Evolutionary conservation across 2,113 vertebrate genomes (phyloP).

Genomic region (Hydrolagus affinis): DNA sequence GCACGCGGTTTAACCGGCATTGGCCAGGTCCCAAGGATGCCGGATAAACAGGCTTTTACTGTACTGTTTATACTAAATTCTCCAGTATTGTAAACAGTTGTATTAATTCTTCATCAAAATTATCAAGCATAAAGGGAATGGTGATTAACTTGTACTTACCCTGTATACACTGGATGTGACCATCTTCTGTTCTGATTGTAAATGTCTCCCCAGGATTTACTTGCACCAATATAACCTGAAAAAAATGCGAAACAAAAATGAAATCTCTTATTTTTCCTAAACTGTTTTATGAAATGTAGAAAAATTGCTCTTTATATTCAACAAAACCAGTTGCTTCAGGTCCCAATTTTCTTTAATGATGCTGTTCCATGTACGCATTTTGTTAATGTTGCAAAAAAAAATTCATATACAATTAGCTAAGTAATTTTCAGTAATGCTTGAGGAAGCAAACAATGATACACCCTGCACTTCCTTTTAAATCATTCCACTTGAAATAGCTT

Average conservation of each 20-base stretch:
- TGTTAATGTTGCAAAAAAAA: background rate
- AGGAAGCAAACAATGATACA: background rate
- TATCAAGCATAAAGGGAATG: no score
- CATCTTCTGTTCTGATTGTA: constrained; percentile 69
- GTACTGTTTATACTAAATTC: no score
- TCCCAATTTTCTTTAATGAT: background rate
- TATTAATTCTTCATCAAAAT: no score
- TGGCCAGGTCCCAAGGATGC: no score
- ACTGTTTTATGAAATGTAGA: background rate
- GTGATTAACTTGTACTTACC: constrained; percentile 46
- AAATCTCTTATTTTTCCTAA: background rate
- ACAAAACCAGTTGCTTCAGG: background rate
- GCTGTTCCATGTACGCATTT: background rate
- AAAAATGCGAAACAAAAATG: constrained; percentile 33
- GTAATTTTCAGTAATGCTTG: background rate
- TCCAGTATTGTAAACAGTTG: no score
- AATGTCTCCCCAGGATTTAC: constrained; percentile 72
- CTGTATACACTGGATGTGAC: constrained; percentile 65
- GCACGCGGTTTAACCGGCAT: no score
- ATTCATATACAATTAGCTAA: background rate
- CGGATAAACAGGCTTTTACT: no score
- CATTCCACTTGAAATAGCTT: background rate
- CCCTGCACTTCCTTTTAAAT: background rate
- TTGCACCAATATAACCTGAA: constrained; percentile 67
- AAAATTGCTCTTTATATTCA: background rate